phyloP scores from a whole-genome alignment of 2,797 vertebrate species.

The Tolypeutes matacus region DNA sequence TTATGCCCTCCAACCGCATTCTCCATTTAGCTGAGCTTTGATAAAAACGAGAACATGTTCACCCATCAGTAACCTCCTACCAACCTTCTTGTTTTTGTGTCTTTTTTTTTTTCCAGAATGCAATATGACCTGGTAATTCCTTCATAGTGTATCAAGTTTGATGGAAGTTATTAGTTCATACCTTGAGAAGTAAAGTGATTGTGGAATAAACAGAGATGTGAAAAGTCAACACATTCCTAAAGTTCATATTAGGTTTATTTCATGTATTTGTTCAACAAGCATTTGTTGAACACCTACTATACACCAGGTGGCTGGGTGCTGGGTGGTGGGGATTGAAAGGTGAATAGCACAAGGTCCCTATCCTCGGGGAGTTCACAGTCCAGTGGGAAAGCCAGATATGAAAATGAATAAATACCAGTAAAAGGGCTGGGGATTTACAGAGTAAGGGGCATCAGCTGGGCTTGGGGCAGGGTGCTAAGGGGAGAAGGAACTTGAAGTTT shows the following conservation, averaged over 20 bases:
- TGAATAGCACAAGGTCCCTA: not conserved
- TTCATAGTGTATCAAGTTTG: conserved; percentile 6
- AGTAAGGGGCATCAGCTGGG: not conserved
- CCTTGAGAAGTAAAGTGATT: conserved; percentile 31
- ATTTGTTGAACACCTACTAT: conserved; percentile 35
- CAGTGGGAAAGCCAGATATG: not conserved
- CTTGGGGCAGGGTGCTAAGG: not conserved
- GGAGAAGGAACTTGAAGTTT: not conserved
- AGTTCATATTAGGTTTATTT: not conserved
- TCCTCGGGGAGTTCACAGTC: not conserved
- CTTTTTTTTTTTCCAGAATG: not conserved
- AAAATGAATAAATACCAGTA: not conserved
- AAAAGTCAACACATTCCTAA: conserved; percentile 40
- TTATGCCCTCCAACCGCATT: not conserved
- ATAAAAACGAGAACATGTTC: conserved; percentile 46
- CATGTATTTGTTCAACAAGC: not conserved
- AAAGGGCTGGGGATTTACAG: not conserved
- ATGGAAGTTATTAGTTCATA: conserved; percentile 22
- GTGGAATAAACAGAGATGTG: not conserved
- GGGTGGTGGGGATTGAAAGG: not conserved
- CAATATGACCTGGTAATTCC: not conserved
- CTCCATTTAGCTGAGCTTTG: not conserved
- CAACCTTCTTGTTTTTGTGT: not conserved
- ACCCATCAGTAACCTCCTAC: not conserved
- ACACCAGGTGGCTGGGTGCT: not conserved